Percentiles rank a stretch among this genome's conserved stretches.
Evolutionary conservation across 2,113 vertebrate species (phyloP).

Genomic region (Silurus asotus): DNA sequence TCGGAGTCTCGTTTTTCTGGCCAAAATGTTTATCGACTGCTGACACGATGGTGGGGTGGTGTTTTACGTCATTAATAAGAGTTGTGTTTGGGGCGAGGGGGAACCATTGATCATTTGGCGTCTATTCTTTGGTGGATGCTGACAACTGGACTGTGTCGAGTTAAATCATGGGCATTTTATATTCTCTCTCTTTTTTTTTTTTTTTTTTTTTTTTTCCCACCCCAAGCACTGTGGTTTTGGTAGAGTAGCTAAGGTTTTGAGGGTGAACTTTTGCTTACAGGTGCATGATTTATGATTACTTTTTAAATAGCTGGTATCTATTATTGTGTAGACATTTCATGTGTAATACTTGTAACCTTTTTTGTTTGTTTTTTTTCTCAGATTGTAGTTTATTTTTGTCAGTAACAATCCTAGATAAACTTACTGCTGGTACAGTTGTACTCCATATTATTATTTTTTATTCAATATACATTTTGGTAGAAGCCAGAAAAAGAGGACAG

Average conservation of each 20-base stretch:
- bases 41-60: conserved; percentile 69
- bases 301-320: conserved; percentile 97
- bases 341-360: conserved; percentile 84
- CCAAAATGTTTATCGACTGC: conserved; percentile 73
- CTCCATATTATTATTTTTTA: conserved; percentile 80
- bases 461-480: conserved; percentile 78
- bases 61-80: conserved; percentile 65
- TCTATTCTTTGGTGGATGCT: conserved; percentile 73
- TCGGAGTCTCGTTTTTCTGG: conserved; percentile 53
- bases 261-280: conserved; percentile 82
- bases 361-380: conserved; percentile 56
- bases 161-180: conserved; percentile 75
- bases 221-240: conserved; percentile 81
- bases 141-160: conserved; percentile 74
- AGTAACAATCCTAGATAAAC: conserved; percentile 89
- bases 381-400: conserved; percentile 83
- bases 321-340: conserved; percentile 90
- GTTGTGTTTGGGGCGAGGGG: conserved; percentile 53
- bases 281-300: conserved; percentile 74
- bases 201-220: not conserved
- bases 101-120: conserved; percentile 66
- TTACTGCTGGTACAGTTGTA: conserved; percentile 99
- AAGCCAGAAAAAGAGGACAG: conserved; percentile 73
- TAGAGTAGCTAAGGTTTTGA: conserved; percentile 77
- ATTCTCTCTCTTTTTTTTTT: not conserved